Evolutionary conservation across 2,888 invertebrate genomes (phyloP), one percentile per base, ranked within the genome.

Genomic region (Coleophora deauratella): DNA sequence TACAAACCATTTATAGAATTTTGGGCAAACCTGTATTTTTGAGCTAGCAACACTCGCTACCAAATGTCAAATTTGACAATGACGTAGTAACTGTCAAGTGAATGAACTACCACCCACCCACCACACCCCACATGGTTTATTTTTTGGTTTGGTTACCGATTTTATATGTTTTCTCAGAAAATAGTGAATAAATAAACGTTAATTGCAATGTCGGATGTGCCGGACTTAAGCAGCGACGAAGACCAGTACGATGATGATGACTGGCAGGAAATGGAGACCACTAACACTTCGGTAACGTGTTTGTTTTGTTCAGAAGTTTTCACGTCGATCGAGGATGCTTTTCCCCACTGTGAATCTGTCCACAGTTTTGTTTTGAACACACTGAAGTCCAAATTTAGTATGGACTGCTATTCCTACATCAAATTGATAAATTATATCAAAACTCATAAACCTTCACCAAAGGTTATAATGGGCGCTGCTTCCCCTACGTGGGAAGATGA

Each of bases 381-480:
- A 37, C 75, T 95, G 31, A 92, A 93, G 69, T 68, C 70, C 2
- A 92, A 89, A 63, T 91, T 91, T 58, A 88, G 88, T 52, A 91
- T 95, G 89, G 94, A 95, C 66, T 91, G 91, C 59, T 94, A 95
- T 72, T 91, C 91, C 0, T 94, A 91, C 54, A 91, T 93, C 21
- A 93, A 93, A 68, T 56, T 96, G 59, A 89, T 96, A 1, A 96
- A 95, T 75, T 96, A 90, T 59, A 91, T 95, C 46, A 89, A 93
- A 54, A 85, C 76, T 10, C 87, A 89, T 39, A 90, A 90, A 47
- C 78, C 90, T 1, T 76, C 73, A 38, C 74, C 91, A 0, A 86
- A 88, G 44, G 84, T 87, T 34, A 70, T 92, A 34, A 81, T 88
- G 50, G 71, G 76, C 6, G 66, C 88, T 11, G 72, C 80, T 35